Conservation (phyloP, 2,113 vertebrate species). For the Semnornis frantzii region DNA sequence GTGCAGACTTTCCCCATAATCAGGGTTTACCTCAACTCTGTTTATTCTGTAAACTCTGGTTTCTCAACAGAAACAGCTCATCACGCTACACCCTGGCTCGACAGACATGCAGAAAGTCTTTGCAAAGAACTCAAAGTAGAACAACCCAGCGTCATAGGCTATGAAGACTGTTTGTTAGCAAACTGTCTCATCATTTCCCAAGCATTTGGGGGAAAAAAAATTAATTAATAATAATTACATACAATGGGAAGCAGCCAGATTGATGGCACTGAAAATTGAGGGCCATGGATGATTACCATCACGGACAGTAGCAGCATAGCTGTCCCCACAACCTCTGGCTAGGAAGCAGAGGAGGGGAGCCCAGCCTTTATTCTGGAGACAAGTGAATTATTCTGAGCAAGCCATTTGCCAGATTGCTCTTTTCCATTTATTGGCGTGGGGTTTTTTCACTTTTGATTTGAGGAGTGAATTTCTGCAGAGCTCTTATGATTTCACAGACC, state of each 20-base stretch:
- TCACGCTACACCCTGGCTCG: conserved; percentile 41
- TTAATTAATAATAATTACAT: background rate
- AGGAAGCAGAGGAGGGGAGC: background rate
- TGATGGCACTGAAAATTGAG: background rate
- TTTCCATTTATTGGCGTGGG: background rate
- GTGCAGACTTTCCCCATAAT: conserved; percentile 47
- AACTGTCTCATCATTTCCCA: conserved; percentile 46
- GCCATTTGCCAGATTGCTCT: background rate
- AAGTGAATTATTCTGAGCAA: background rate
- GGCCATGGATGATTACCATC: background rate
- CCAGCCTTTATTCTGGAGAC: background rate
- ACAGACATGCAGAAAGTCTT: conserved; percentile 43
- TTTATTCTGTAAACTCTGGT: conserved; percentile 75
- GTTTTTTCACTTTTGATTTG: background rate
- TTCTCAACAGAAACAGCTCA: conserved; percentile 73
- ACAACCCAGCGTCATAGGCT: conserved; percentile 10
- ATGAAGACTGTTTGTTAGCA: conserved; percentile 42
- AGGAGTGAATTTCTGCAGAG: background rate
- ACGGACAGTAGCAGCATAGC: background rate
- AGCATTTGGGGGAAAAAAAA: background rate
- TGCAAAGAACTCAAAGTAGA: conserved; percentile 14
- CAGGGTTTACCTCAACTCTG: conserved; percentile 61
- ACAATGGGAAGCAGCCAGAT: background rate
- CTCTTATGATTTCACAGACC: background rate
- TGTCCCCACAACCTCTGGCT: background rate